Evolutionary conservation across 1,140 invertebrate species (phyloP).

Genomic region (Drosophila persimilis): DNA sequence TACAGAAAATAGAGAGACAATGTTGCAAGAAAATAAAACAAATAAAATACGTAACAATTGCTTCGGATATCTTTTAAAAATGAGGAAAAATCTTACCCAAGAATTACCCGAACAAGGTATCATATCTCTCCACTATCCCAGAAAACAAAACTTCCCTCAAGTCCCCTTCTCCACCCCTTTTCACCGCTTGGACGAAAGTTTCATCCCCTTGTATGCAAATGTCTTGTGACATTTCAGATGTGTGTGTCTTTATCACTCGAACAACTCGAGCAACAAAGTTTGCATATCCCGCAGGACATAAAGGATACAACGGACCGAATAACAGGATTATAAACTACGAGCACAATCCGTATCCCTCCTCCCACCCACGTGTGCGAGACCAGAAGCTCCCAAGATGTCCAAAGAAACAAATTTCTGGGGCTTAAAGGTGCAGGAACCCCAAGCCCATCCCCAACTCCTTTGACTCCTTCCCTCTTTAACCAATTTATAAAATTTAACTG

Average conservation of each 20-base stretch:
- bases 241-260: constrained; percentile 63
- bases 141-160: constrained; percentile 17
- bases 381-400: constrained; percentile 49
- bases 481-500: constrained; percentile 73
- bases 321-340: constrained; percentile 62
- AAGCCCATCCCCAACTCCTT: too few relatives aligned
- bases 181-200: constrained; percentile 7
- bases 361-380: constrained; percentile 2
- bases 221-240: constrained; percentile 38
- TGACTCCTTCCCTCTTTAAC: constrained; percentile 9
- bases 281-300: constrained; percentile 74
- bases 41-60: constrained; percentile 4
- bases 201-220: constrained; percentile 64
- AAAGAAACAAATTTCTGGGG: constrained; percentile 64
- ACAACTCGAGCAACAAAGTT: constrained; percentile 61
- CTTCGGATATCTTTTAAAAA: constrained; percentile 8
- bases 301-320: constrained; percentile 58
- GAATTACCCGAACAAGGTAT: constrained; percentile 7
- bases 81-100: not conserved
- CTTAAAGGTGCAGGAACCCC: constrained; percentile 58
- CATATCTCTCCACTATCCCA: constrained; percentile 38
- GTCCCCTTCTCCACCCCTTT: too few relatives aligned
- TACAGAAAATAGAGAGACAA: constrained; percentile 29
- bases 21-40: constrained; percentile 17
- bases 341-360: constrained; percentile 4